A percentile compares a stretch with the other conserved stretches of the same genome.
Conservation (phyloP, 2,888 invertebrate species). For the Agrochola lychnidis region DNA sequence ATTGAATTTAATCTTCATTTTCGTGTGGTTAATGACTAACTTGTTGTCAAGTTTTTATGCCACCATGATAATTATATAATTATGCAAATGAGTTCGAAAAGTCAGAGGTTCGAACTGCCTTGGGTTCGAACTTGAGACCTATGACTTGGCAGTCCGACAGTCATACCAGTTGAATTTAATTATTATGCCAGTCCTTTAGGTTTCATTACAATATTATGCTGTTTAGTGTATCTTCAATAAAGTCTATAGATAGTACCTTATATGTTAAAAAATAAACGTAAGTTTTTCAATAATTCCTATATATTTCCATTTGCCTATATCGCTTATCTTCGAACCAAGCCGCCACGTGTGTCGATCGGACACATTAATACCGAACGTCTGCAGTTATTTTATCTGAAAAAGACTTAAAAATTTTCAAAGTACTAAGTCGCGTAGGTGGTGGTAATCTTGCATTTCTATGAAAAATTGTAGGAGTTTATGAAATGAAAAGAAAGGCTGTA, state of each 20-base stretch:
- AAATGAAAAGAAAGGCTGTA: not conserved
- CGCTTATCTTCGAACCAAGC: not conserved
- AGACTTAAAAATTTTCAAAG: conserved; percentile 3
- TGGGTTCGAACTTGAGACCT: too few species aligned
- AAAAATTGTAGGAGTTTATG: not conserved
- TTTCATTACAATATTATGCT: not conserved
- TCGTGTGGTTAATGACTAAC: too few species aligned
- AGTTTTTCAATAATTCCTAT: not conserved
- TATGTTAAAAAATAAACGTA: too few species aligned
- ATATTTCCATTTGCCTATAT: not conserved
- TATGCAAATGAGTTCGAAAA: too few species aligned
- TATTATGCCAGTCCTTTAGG: not conserved
- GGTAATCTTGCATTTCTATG: not conserved
- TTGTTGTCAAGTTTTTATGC: too few species aligned
- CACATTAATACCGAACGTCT: conserved; percentile 20
- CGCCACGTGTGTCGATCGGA: not conserved
- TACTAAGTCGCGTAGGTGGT: not conserved
- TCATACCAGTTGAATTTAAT: too few species aligned
- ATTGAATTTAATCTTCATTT: not conserved
- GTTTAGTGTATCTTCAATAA: not conserved
- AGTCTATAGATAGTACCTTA: not conserved
- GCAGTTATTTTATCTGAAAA: conserved; percentile 26
- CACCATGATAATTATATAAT: too few species aligned
- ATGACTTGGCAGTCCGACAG: too few species aligned
- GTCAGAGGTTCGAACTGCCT: too few species aligned